Conservation (phyloP, 2,888 invertebrate genomes). For the Pinctada fucata region DNA sequence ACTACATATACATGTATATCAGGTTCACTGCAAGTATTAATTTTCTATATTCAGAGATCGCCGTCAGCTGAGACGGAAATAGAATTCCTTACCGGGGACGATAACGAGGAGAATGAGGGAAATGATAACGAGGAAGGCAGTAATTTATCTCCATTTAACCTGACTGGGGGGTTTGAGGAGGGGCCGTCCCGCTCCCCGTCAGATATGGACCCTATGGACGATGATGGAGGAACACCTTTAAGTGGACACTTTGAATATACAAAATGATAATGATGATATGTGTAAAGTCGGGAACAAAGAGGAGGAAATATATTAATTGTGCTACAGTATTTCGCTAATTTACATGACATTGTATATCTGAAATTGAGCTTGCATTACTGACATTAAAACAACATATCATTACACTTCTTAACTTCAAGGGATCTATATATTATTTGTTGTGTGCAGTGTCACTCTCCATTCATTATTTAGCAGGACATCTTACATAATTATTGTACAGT, state of each 20-base stretch:
- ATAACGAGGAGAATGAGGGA: slow-evolving; percentile 56
- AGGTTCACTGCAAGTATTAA: too few species aligned
- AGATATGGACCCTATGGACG: slow-evolving; percentile 65
- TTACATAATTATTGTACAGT: too few species aligned
- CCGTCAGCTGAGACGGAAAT: slow-evolving; percentile 61
- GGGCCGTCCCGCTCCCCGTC: slow-evolving; percentile 61
- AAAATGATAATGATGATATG: neutral
- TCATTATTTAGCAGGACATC: too few species aligned
- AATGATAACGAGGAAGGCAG: slow-evolving; percentile 15
- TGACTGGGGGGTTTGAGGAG: slow-evolving; percentile 70
- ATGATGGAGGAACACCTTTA: slow-evolving; percentile 41
- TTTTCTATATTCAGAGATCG: slow-evolving; percentile 43
- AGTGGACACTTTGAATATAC: slow-evolving; percentile 31
- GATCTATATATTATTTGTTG: too few species aligned
- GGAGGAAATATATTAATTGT: neutral
- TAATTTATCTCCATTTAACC: slow-evolving; percentile 67
- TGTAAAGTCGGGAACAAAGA: neutral
- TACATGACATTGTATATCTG: too few species aligned
- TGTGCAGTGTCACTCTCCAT: too few species aligned
- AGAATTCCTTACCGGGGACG: slow-evolving; percentile 66
- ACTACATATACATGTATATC: too few species aligned
- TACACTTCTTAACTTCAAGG: too few species aligned
- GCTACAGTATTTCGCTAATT: neutral
- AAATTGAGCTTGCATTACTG: too few species aligned
- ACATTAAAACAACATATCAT: too few species aligned